Base-by-base conservation (phyloP, 1,140 invertebrate species). In the Kradibia gibbosae region DNA sequence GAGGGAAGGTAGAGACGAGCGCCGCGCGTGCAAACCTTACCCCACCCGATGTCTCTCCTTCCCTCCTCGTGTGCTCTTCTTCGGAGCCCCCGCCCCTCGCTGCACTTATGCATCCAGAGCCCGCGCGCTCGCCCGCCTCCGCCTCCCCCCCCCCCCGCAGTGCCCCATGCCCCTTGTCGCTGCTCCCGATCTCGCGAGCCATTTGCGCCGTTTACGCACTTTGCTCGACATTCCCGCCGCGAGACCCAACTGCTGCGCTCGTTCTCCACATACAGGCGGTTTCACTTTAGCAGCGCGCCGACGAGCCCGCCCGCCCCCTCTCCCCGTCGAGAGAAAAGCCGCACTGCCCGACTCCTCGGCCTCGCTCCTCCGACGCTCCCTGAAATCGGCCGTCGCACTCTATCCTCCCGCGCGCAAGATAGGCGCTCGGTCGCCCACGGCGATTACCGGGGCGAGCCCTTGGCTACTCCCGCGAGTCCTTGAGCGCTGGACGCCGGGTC, bases 1-100 rank as follows among this genome's bases (percentile, higher is more conserved):
- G 84, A 85, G 84, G 83, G 86, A 82, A 85, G 57, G 28, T 28
- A 25, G n/a, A 48, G 70, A 31, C 22, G 67, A 42, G 15, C 36
- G 34, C 15, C 62, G 62, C 60, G 62, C 45, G 81, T 84, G 83
- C 83, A 72, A n/a, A 72, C 53, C 70, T 73, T 55, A 60, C 53
- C 25, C 36, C 42, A 45, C 20, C 50, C 50, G 50, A 11, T 75
- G 62, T 45, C 76, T 36, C n/a, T 53, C 31, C n/a, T 74, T 73
- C 70, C 73, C 70, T 83, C 83, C 70, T 42, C 57, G n/a, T n/a
- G n/a, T 65, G 42, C 79, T 25, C 72, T 36, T 25, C 31, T 34
- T 65, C 62, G 39, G n/a, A 22, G 39, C 22, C 48, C 72, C 70
- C n/a, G 50, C 34, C 45, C 31, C 81, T 50, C 75, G 4, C 34